These are phyloP conservation scores for Patagioenas fasciata DNA, from an alignment of 2,113 vertebrate genomes.

Conservation along the genomic window DNA sequence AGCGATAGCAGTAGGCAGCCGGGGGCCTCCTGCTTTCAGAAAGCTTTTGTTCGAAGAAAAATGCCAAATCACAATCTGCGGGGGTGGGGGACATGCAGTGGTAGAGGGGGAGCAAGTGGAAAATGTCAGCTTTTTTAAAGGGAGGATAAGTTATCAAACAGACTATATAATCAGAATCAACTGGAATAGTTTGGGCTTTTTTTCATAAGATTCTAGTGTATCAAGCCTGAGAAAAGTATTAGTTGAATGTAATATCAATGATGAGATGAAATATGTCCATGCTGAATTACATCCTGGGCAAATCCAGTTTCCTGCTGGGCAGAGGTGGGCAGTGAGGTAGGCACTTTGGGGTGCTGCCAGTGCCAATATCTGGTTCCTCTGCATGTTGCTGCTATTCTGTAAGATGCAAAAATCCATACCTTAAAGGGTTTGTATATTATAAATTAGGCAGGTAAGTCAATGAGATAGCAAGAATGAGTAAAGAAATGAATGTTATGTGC, in stretches of 20 bases:
- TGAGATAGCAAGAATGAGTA: neutral
- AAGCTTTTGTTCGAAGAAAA: neutral
- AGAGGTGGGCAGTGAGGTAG: neutral
- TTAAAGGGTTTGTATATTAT: neutral
- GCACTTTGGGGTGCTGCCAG: neutral
- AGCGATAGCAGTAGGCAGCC: neutral
- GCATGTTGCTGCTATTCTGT: neutral
- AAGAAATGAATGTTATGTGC: neutral
- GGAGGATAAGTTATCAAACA: neutral
- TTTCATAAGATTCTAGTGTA: neutral
- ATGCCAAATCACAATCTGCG: neutral
- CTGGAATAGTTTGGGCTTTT: neutral
- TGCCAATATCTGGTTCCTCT: neutral
- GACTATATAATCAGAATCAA: neutral
- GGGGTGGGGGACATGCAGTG: neutral
- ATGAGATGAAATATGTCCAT: neutral
- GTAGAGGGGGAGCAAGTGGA: neutral
- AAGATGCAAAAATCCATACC: neutral
- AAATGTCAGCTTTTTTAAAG: neutral
- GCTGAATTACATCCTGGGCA: neutral
- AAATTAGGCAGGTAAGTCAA: neutral
- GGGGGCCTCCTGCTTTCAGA: neutral
- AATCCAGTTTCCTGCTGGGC: neutral
- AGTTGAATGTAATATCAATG: rapidly evolving
- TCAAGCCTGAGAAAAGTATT: neutral